Evolutionary conservation across 1,140 invertebrate species (phyloP), one percentile per base, ranked within the genome.

Genomic region (Eumeta japonica): DNA sequence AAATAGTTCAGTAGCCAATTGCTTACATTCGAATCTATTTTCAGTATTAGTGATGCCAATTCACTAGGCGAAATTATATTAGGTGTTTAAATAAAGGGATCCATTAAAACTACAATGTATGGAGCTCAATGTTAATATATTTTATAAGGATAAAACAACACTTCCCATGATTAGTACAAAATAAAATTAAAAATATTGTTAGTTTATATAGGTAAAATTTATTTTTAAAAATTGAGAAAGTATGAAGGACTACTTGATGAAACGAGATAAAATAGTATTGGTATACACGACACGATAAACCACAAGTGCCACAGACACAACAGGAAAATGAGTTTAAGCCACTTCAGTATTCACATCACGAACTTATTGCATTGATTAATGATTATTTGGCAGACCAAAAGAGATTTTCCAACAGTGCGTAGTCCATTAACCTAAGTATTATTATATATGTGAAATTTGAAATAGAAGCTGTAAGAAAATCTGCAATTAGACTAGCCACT

Each of bases 71-170:
- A n/a, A n/a, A n/a, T n/a, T n/a, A n/a, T n/a, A n/a, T n/a, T n/a
- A n/a, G n/a, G n/a, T n/a, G n/a, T n/a, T n/a, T n/a, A n/a, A n/a
- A n/a, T n/a, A n/a, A n/a, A n/a, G n/a, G n/a, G n/a, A n/a, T n/a
- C n/a, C n/a, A 72, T 65, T 73, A 55, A 77, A 77, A 77, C 72
- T 59, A 77, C 62, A 75, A 66, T 73, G 57, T 58, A 55, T 66
- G 65, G 73, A 76, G 71, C 66, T 75, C 62, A 76, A 75, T 77
- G 67, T 75, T 73, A 77, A 75, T 77, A 76, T 76, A 73, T 75
- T 75, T 75, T 77, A 64, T 75, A 75, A 75, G 71, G 72, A 74
- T 73, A 77, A 74, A 75, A 77, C 72, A 77, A 75, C 74, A 77
- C 72, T 75, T 76, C 65, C 71, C 72, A 63, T 68, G 64, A 75